Evolutionary conservation across 2,113 vertebrate species (phyloP), one percentile per base, ranked within the genome.

Genomic region (Burhinus bistriatus): DNA sequence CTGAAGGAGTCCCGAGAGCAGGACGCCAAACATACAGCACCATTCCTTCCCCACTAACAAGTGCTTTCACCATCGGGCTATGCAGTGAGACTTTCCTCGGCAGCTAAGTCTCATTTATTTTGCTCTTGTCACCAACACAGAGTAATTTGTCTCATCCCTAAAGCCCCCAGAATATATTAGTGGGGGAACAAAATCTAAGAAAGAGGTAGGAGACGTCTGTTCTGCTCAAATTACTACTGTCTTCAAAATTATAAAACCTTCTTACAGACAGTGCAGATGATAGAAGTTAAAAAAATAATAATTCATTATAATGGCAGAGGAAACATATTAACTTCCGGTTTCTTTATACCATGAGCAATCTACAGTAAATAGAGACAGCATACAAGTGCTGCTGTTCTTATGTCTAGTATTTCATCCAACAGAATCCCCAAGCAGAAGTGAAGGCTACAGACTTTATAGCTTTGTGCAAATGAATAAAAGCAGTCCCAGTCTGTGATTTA

Each of bases 151-250:
- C 66, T 95, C 78, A 91, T 80, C 83, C 26, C 38, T 59, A 73
- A 93, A 95, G 71, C 70, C 47, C 44, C 72, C 47, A 90, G 76
- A 95, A 97, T n/a, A 70, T 32, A 55, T 93, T 72, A 90, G 59
- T 22, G 15, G 6, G 11, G 18, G 16, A 9, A 36, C 57, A 30
- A 59, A 65, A 57, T 55, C 58, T 76, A 66, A 75, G 38, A 73
- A 49, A 73, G 59, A 90, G 19, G 58, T 83, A 62, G 91, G 76
- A 94, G 71, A 61, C 12, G 73, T 45, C 64, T 70, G 47, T 78
- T 23, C 49, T 91, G 15, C 55, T 78, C 29, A 87, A 81, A 94
- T 70, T 81, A 19, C 80, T 81, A 12, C 12, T 57, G 6, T 69
- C 20, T 86, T 88, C 40, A 75, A 73, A 90, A 84, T 49, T 93